Evolutionary conservation across 2,113 vertebrate species (phyloP), one percentile per base, ranked within the genome.

Genomic region (Lophotis ruficrista): DNA sequence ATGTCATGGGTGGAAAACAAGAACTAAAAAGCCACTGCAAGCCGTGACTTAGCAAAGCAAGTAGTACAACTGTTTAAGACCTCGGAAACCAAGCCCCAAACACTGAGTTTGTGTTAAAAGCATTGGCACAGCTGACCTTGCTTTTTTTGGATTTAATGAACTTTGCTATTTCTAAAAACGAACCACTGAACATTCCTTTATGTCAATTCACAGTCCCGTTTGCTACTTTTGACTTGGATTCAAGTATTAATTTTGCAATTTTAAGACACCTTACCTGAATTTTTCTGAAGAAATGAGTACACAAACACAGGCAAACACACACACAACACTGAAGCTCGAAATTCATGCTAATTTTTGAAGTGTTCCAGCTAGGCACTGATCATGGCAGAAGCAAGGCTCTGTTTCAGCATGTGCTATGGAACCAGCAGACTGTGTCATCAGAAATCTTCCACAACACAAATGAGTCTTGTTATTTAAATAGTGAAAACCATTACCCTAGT

Each of bases 401-500:
- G 73, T 69, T 93, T 61, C 76, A 72, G 94, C 90, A 58, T 2
- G 66, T 64, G 81, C 89, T 71, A 76, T 20, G 41, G 41, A 90
- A 71, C 78, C 60, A 35, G 30, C 45, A 62, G 35, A 78, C 16
- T 33, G 73, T 24, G 76, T 83, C 93, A 48, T 75, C 96, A 94
- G 66, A 41, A 84, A 68, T 85, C 33, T 93, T 96, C 95, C 96
- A 93, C 93, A 91, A 71, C 95, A 96, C 91, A 73, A 81, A 83
- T 31, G 91, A 96, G 95, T 89, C 96, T 96, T 35, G 96, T 97
- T 95, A 98, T 92, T 94, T 80, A 98, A 98, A 98, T 96, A 99
- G 98, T 95, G 96, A 98, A 98, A 98, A 98, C 98, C 99, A 99
- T 99, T 99, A 99, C 99, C 99, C 99, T 99, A 99, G 99, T 99